phyloP scores from a whole-genome alignment of 2,797 vertebrate species.

The Chelonia mydas region DNA sequence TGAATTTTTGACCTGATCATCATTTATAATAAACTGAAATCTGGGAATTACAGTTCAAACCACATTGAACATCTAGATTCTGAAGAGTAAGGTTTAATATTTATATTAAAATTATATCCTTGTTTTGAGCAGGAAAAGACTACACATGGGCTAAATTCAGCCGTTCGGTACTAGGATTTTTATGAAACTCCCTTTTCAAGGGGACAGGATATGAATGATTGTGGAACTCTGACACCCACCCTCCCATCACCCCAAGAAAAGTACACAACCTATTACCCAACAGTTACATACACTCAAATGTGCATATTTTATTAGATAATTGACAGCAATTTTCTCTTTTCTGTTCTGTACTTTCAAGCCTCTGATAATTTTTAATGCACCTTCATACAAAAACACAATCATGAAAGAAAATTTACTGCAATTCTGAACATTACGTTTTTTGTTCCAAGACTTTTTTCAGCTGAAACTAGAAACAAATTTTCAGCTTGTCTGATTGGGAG shows the following conservation, averaged over 20 bases:
- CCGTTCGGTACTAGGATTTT: background rate
- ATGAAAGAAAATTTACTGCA: background rate
- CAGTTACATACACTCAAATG: background rate
- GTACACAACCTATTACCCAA: background rate
- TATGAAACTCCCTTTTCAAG: background rate
- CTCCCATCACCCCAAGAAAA: background rate
- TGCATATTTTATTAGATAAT: fast-evolving
- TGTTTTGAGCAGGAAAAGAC: background rate
- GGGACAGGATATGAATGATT: background rate
- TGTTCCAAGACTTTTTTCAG: background rate
- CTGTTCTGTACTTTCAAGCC: fast-evolving
- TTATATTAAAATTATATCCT: background rate
- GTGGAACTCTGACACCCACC: background rate
- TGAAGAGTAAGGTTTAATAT: background rate
- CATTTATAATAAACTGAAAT: background rate
- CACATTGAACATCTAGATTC: background rate
- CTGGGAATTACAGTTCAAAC: background rate
- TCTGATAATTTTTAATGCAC: background rate
- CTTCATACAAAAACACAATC: background rate
- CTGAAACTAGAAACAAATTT: background rate
- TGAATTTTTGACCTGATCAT: slow-evolving; percentile 34
- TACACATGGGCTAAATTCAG: background rate
- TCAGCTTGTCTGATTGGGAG: background rate
- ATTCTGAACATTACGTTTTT: background rate
- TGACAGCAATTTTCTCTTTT: background rate